A percentile compares a stretch with the other conserved stretches of the same genome.
phyloP scores from a whole-genome alignment of 2,888 invertebrate genomes.

The Latrodectus hesperus region DNA sequence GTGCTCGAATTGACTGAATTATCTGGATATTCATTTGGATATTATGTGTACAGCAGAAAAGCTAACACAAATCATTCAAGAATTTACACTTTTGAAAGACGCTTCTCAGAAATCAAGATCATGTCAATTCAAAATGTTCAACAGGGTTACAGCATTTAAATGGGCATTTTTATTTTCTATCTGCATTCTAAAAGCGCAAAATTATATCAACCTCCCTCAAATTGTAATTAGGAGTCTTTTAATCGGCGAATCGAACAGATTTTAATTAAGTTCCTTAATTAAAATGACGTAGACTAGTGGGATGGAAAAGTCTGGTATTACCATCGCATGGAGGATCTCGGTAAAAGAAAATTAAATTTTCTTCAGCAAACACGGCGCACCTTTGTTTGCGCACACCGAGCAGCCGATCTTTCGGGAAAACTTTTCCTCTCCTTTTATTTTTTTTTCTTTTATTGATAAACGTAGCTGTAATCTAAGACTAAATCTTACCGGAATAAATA shows the following conservation, averaged over 20 bases:
- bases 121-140: slow-evolving; percentile 26
- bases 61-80: no score
- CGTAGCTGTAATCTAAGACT: neutral
- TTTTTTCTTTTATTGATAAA: neutral
- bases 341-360: slow-evolving; percentile 29
- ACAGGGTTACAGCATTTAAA: slow-evolving; percentile 25
- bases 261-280: slow-evolving; percentile 58
- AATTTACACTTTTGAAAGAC: no score
- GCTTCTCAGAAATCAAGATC: neutral
- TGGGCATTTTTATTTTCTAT: neutral
- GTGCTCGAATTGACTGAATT: no score
- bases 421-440: neutral
- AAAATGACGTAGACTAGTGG: slow-evolving; percentile 40
- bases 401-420: neutral
- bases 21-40: no score
- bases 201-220: slow-evolving; percentile 29
- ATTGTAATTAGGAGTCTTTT: slow-evolving; percentile 41
- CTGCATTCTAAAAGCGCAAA: neutral
- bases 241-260: slow-evolving; percentile 31
- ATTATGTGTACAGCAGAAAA: no score
- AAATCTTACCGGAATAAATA: neutral
- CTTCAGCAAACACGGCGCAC: neutral
- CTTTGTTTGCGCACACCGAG: neutral
- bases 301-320: slow-evolving; percentile 27
- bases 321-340: slow-evolving; percentile 10